phyloP scores from a whole-genome alignment of 35 echinoderm and acorn worm species.

The Heliocidaris erythrogramma region DNA sequence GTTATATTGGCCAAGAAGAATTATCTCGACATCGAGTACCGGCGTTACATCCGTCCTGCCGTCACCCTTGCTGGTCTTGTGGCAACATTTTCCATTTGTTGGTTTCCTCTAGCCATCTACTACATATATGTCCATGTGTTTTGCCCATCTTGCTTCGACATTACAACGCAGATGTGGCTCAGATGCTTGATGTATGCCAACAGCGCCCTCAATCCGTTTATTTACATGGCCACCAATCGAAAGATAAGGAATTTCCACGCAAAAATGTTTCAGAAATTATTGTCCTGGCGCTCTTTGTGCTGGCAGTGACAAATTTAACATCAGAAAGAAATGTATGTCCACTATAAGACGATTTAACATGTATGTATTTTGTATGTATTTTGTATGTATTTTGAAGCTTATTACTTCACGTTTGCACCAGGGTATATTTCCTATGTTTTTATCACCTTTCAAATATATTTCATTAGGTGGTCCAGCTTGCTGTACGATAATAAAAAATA shows the following conservation, averaged over 20 bases:
- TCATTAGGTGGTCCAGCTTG: no score
- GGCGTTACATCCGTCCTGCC: conserved; percentile 51
- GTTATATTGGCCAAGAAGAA: not conserved
- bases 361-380: no score
- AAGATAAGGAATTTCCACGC: conserved; percentile 32
- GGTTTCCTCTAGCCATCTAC: conserved; percentile 55
- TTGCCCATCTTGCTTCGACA: conserved; percentile 35
- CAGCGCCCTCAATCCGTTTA: conserved; percentile 41
- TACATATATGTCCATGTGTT: conserved; percentile 48
- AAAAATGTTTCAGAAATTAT: not conserved
- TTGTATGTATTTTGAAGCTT: no score
- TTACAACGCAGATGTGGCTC: conserved; percentile 28
- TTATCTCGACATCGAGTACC: not conserved
- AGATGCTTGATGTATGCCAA: conserved; percentile 51
- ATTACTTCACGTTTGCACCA: no score
- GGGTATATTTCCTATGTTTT: no score
- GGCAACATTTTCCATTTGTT: conserved; percentile 30
- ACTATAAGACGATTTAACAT: not conserved
- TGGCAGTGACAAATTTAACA: not conserved
- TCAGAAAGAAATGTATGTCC: not conserved
- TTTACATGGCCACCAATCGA: conserved; percentile 33
- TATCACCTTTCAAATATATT: no score
- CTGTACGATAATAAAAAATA: no score
- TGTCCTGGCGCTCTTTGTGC: not conserved
- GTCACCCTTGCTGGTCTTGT: conserved; percentile 53